Evolutionary conservation across 2,888 invertebrate species (phyloP).

Genomic region (Limenitis arthemis): DNA sequence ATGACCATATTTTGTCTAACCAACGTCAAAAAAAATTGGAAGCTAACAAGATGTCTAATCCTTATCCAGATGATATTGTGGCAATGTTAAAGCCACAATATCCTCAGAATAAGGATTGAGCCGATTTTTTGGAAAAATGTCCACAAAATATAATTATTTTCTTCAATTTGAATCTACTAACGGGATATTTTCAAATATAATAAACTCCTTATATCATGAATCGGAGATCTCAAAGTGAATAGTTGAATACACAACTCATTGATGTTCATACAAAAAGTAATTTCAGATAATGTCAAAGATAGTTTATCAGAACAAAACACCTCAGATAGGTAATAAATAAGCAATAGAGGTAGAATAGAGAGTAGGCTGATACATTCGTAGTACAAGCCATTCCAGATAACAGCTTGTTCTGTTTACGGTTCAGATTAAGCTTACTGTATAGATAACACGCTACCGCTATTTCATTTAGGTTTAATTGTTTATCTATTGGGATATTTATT

Average conservation of each 20-base stretch:
- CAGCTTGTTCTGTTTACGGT: slow-evolving; percentile 8
- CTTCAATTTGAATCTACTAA: no score
- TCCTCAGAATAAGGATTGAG: no score
- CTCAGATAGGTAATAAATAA: slow-evolving; percentile 13
- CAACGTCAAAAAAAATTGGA: not conserved
- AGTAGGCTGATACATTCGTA: not conserved
- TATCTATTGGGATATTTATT: not conserved
- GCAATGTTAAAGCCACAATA: no score
- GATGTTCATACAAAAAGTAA: no score
- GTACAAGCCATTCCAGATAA: slow-evolving; percentile 13
- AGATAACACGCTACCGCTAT: slow-evolving; percentile 10
- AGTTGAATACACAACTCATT: no score
- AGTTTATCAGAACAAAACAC: not conserved
- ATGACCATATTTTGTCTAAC: not conserved
- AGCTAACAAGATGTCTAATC: no score
- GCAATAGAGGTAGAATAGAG: slow-evolving; percentile 1
- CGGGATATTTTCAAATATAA: not conserved
- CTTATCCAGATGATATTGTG: no score
- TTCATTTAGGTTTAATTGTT: slow-evolving; percentile 4
- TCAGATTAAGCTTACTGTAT: slow-evolving; percentile 5
- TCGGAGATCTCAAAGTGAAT: no score
- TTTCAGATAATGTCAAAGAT: no score
- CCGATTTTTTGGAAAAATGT: no score
- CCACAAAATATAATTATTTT: no score
- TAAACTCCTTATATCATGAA: no score